Evolutionary conservation across 1,140 invertebrate species (phyloP).

Genomic region (Holotrichia oblita): DNA sequence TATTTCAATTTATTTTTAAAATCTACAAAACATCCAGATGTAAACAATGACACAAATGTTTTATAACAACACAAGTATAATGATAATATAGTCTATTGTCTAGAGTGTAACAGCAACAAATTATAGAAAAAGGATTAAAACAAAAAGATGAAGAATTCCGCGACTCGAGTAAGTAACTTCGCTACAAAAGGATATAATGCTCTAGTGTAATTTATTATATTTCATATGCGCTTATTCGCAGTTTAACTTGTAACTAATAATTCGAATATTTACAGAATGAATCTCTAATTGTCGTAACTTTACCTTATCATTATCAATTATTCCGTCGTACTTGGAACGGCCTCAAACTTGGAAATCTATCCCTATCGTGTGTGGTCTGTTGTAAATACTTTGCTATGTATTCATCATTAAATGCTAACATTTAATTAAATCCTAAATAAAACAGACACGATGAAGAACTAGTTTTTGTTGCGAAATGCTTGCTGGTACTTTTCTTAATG

Average conservation of each 20-base stretch:
- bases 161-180: no score
- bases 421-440: conserved; percentile 18
- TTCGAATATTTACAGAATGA: not conserved
- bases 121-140: no score
- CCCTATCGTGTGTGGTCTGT: not conserved
- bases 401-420: not conserved
- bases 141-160: no score
- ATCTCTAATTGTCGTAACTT: not conserved
- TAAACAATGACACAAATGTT: no score
- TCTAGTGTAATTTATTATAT: no score
- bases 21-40: no score
- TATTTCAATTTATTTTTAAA: no score
- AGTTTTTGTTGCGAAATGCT: not conserved
- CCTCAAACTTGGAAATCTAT: not conserved
- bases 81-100: no score
- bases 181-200: no score
- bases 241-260: not conserved
- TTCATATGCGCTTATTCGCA: no score
- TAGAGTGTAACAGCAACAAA: no score
- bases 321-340: not conserved
- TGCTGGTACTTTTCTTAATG: not conserved
- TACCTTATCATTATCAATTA: conserved; percentile 3
- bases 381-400: not conserved
- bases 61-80: no score
- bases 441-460: conserved; percentile 8